A percentile compares a stretch with the other conserved stretches of the same genome.
These are phyloP conservation scores for Tapirus indicus DNA, from an alignment of 2,797 vertebrate species.

Conservation along the genomic window DNA sequence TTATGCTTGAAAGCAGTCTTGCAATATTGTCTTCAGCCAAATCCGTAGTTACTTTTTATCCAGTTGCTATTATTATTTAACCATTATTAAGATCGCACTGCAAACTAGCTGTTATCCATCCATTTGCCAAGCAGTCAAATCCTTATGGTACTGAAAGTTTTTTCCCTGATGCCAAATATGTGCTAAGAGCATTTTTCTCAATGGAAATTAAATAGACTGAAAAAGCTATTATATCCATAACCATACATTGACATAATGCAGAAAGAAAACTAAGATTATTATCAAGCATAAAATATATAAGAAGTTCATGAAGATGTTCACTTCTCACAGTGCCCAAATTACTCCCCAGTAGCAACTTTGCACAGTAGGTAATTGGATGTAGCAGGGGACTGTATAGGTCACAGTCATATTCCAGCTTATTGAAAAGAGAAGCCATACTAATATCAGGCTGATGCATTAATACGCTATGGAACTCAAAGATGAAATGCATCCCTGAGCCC, in stretches of 20 bases:
- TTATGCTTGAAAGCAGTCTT: neutral
- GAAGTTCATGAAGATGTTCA: neutral
- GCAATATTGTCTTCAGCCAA: slow-evolving; percentile 14
- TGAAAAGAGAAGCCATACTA: neutral
- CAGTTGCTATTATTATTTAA: neutral
- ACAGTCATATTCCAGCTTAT: neutral
- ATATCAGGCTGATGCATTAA: neutral
- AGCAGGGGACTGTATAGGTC: neutral
- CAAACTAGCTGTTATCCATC: neutral
- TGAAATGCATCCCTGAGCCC: neutral
- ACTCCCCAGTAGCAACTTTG: neutral
- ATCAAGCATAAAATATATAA: neutral
- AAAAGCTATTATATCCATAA: neutral
- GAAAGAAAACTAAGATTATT: neutral
- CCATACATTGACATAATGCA: neutral
- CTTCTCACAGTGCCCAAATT: neutral
- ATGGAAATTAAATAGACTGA: neutral
- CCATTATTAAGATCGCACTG: neutral
- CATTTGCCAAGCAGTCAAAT: neutral
- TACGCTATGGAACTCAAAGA: neutral
- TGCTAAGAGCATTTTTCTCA: neutral
- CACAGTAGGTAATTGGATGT: too few species aligned
- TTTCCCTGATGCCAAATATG: neutral
- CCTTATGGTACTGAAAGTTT: neutral
- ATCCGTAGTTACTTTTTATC: neutral